Conservation (phyloP, 2,113 vertebrate genomes). For the Anolis carolinensis region DNA sequence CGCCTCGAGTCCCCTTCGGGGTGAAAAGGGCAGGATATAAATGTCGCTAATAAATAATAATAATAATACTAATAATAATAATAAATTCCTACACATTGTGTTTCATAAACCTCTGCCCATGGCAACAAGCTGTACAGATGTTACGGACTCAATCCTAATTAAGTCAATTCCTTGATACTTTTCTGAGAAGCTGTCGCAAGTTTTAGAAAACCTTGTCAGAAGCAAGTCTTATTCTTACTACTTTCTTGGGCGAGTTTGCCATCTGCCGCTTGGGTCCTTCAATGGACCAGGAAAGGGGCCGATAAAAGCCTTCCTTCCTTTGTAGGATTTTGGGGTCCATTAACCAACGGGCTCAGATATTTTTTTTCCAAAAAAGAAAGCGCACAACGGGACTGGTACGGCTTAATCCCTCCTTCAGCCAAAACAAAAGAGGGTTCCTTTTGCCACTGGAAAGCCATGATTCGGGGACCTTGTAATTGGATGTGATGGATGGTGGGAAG, state of each 20-base stretch:
- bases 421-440: not conserved
- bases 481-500: slow-evolving; percentile 1
- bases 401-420: not conserved
- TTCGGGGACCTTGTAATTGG: fast-evolving
- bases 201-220: not conserved
- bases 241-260: not conserved
- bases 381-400: too few species aligned
- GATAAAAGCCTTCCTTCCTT: not conserved
- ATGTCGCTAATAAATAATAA: too few species aligned
- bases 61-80: too few species aligned
- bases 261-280: not conserved
- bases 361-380: too few species aligned
- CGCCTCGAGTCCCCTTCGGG: too few species aligned
- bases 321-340: not conserved
- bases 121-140: not conserved
- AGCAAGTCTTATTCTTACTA: not conserved
- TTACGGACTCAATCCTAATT: not conserved
- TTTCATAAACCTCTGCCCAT: too few species aligned
- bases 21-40: too few species aligned
- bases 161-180: not conserved
- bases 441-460: not conserved
- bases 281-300: not conserved
- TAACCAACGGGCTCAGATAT: not conserved
- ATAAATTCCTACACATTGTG: too few species aligned
- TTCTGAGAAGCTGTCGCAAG: not conserved